Conservation (phyloP, 2,797 vertebrate species). For the Silurus aristotelis region DNA sequence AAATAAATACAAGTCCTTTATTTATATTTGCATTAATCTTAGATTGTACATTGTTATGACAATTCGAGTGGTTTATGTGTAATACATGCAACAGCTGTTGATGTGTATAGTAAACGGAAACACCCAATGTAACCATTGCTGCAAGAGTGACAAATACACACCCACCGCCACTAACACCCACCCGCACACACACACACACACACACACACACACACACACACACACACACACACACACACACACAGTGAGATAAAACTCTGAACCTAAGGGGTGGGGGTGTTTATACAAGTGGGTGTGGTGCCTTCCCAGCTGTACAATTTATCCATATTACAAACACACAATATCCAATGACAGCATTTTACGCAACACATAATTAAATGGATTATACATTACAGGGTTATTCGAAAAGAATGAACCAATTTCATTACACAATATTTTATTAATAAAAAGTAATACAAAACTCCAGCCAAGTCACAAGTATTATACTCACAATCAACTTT, state of each 20-base stretch:
- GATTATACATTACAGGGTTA: not conserved
- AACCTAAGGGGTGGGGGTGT: conserved; percentile 39
- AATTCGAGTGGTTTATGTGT: not conserved
- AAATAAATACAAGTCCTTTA: not conserved
- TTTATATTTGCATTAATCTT: not conserved
- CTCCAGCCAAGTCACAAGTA: no score
- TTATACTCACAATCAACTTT: no score
- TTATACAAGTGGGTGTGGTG: conserved; percentile 42
- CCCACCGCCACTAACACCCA: not conserved
- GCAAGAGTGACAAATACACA: conserved; percentile 30
- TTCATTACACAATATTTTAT: no score
- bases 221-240: no score
- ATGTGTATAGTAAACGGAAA: conserved; percentile 35
- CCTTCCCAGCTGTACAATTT: not conserved
- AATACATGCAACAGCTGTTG: not conserved
- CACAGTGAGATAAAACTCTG: not conserved
- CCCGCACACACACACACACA: conserved; percentile 32
- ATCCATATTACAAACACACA: not conserved
- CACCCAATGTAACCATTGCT: conserved; percentile 36
- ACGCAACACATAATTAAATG: not conserved
- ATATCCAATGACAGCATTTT: not conserved
- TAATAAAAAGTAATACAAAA: no score
- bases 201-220: conserved; percentile 9
- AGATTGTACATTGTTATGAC: not conserved
- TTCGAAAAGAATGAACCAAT: no score